phyloP scores from a whole-genome alignment of 2,888 invertebrate genomes.

The Perizoma flavofasciatum region DNA sequence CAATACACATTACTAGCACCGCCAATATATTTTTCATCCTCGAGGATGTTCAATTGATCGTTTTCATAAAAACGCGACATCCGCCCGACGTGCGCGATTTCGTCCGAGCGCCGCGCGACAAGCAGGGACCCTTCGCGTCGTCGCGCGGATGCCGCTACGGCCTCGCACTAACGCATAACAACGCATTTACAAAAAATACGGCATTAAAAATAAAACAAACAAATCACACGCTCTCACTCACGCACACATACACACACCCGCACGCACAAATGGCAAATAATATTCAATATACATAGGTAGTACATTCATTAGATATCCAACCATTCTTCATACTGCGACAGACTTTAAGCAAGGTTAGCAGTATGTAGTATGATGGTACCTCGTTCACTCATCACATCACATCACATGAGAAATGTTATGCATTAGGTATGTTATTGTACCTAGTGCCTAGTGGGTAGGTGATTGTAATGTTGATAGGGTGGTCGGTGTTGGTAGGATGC shows the following conservation, averaged over 20 bases:
- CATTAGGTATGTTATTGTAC: too few species aligned
- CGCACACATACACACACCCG: background rate
- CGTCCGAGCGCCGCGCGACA: background rate
- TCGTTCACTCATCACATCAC: too few species aligned
- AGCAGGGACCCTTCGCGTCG: slow-evolving; percentile 33
- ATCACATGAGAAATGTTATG: too few species aligned
- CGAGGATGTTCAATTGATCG: slow-evolving; percentile 43
- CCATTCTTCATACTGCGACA: too few species aligned
- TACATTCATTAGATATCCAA: too few species aligned
- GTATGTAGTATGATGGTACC: too few species aligned
- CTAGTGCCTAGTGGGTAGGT: too few species aligned
- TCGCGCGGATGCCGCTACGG: slow-evolving; percentile 40
- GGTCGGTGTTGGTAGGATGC: too few species aligned
- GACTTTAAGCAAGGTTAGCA: too few species aligned
- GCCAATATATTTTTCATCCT: slow-evolving; percentile 58
- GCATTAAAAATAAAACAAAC: slow-evolving; percentile 25
- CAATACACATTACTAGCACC: slow-evolving; percentile 54
- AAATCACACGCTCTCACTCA: slow-evolving; percentile 1
- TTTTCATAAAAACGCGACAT: slow-evolving; percentile 26
- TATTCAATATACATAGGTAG: too few species aligned
- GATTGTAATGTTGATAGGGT: too few species aligned
- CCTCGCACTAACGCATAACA: slow-evolving; percentile 35
- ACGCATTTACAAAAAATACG: slow-evolving; percentile 47
- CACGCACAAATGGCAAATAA: too few species aligned
- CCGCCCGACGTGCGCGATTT: background rate